phyloP scores from a whole-genome alignment of 2,113 vertebrate genomes.

The Xenotilapia caudafasciata region DNA sequence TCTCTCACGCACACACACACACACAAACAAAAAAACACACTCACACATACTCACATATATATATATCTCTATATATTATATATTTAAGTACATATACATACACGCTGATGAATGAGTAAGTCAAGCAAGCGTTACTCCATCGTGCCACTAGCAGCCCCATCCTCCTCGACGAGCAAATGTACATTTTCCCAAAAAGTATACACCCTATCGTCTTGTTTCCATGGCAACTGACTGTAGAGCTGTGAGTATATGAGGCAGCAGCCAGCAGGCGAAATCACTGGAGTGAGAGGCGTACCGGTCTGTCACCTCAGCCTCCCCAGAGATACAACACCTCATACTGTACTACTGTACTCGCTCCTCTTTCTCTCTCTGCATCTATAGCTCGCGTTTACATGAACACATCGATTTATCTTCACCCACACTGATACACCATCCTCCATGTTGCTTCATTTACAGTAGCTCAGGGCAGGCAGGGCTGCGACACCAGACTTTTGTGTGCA shows the following conservation, averaged over 20 bases:
- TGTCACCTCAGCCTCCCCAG: slow-evolving; percentile 57
- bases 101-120: background rate
- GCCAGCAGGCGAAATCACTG: slow-evolving; percentile 49
- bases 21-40: background rate
- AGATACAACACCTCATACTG: slow-evolving; percentile 49
- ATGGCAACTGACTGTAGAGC: slow-evolving; percentile 71
- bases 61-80: background rate
- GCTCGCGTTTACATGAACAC: background rate
- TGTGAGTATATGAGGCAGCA: slow-evolving; percentile 54
- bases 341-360: slow-evolving; percentile 48
- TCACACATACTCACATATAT: background rate
- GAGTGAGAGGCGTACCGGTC: slow-evolving; percentile 58
- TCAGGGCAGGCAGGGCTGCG: background rate
- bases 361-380: background rate
- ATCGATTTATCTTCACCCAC: background rate
- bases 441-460: background rate
- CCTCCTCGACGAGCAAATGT: slow-evolving; percentile 19
- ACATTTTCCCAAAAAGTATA: slow-evolving; percentile 53
- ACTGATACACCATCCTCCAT: background rate
- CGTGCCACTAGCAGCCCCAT: background rate
- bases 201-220: slow-evolving; percentile 70
- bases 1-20: background rate
- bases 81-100: background rate
- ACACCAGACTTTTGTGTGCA: background rate
- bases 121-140: background rate